Percentiles rank a stretch among this genome's conserved stretches.
Conservation (phyloP, 2,888 invertebrate genomes). For the Apocheima hispidaria region DNA sequence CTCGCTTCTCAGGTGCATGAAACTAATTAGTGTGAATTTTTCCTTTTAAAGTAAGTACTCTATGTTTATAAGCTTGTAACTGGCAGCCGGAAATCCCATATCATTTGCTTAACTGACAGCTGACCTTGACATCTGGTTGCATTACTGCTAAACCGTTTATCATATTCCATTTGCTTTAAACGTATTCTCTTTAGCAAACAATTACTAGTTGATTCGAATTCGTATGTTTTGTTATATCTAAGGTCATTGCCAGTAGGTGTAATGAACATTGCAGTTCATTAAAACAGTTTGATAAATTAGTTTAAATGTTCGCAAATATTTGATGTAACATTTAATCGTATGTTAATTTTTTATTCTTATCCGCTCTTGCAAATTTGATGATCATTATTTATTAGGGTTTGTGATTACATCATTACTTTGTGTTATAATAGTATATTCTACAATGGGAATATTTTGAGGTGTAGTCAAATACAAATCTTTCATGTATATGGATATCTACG, state of each 20-base stretch:
- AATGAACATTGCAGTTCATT: constrained; percentile 5
- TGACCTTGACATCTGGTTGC: constrained; percentile 23
- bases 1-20: too few species aligned
- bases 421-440: too few species aligned
- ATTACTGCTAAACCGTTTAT: constrained; percentile 22
- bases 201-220: constrained; percentile 23
- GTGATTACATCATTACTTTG: too few species aligned
- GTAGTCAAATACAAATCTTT: too few species aligned
- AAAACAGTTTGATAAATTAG: constrained; percentile 17
- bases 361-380: background rate
- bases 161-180: constrained; percentile 25
- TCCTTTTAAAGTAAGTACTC: too few species aligned
- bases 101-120: constrained; percentile 19
- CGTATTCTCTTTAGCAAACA: constrained; percentile 23
- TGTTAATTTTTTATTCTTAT: constrained; percentile 11
- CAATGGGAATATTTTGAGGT: too few species aligned
- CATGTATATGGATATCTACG: too few species aligned
- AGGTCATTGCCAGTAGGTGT: constrained; percentile 25
- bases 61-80: too few species aligned
- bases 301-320: constrained; percentile 13
- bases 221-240: constrained; percentile 27
- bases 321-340: constrained; percentile 5
- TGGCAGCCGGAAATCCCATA: constrained; percentile 21
- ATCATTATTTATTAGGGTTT: background rate
- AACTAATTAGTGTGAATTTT: too few species aligned